A percentile compares a stretch with the other conserved stretches of the same genome.
Evolutionary conservation across 2,797 vertebrate genomes (phyloP).

Genomic region (Aulostomus chinensis): DNA sequence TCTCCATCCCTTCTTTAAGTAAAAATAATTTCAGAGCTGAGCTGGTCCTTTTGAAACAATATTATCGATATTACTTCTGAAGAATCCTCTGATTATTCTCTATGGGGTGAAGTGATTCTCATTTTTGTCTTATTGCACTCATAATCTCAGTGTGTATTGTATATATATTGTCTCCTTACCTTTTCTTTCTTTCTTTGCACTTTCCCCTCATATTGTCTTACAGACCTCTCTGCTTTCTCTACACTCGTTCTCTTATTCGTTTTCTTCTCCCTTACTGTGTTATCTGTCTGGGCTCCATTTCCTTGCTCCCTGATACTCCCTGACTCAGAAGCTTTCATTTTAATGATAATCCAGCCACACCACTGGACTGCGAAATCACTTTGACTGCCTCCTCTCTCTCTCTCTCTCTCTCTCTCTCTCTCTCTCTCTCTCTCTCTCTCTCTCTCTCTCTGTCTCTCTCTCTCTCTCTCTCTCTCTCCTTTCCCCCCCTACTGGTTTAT

Average conservation of each 20-base stretch:
- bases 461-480: slow-evolving; percentile 16
- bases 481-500: slow-evolving; percentile 69
- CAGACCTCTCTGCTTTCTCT: slow-evolving; percentile 62
- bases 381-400: slow-evolving; percentile 60
- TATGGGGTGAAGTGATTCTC: slow-evolving; percentile 73
- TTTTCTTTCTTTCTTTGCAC: slow-evolving; percentile 66
- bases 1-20: slow-evolving; percentile 35
- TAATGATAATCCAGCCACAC: slow-evolving; percentile 84
- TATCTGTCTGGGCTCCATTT: slow-evolving; percentile 81
- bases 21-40: slow-evolving; percentile 59
- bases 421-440: slow-evolving; percentile 13
- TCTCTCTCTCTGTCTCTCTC: slow-evolving; percentile 25
- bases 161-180: slow-evolving; percentile 81
- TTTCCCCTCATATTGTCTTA: slow-evolving; percentile 75
- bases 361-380: slow-evolving; percentile 82
- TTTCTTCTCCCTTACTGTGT: slow-evolving; percentile 71
- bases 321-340: slow-evolving; percentile 83
- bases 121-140: slow-evolving; percentile 76
- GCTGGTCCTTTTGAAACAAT: slow-evolving; percentile 69
- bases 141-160: slow-evolving; percentile 74
- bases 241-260: slow-evolving; percentile 60
- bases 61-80: slow-evolving; percentile 76
- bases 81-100: slow-evolving; percentile 76
- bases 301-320: slow-evolving; percentile 79
- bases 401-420: slow-evolving; percentile 16